Evolutionary conservation across 1,140 invertebrate genomes (phyloP).

Genomic region (Pachyrhynchus sulphureomaculatus): DNA sequence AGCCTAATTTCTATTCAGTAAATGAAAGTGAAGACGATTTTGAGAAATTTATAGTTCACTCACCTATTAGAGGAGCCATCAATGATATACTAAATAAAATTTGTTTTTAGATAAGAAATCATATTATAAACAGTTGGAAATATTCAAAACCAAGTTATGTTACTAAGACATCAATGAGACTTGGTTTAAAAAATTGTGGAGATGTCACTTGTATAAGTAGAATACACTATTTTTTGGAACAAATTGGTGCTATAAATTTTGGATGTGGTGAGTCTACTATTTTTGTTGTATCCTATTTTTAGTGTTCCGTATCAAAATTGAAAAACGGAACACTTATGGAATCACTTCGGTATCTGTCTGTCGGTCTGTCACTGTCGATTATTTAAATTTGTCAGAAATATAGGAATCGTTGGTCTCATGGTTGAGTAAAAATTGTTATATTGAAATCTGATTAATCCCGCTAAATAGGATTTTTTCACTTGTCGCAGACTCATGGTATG

Average conservation of each 20-base stretch:
- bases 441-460: too few species aligned
- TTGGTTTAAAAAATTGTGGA: conserved; percentile 63
- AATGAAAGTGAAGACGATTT: neutral
- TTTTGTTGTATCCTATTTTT: too few species aligned
- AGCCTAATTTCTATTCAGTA: too few species aligned
- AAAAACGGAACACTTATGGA: too few species aligned
- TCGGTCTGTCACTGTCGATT: too few species aligned
- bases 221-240: conserved; percentile 64
- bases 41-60: neutral
- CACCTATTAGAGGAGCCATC: neutral
- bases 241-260: conserved; percentile 67
- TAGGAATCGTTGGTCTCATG: too few species aligned
- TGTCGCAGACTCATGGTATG: too few species aligned
- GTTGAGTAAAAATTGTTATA: too few species aligned
- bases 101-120: conserved; percentile 58
- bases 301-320: too few species aligned
- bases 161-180: conserved; percentile 60
- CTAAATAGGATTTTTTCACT: too few species aligned
- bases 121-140: conserved; percentile 61
- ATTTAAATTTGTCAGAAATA: too few species aligned
- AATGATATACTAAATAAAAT: neutral
- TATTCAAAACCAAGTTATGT: conserved; percentile 60
- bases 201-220: conserved; percentile 65
- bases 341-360: too few species aligned
- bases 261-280: conserved; percentile 57